These are phyloP conservation scores for Osmerus mordax DNA, from an alignment of 2,113 vertebrate species.

Conservation along the genomic window DNA sequence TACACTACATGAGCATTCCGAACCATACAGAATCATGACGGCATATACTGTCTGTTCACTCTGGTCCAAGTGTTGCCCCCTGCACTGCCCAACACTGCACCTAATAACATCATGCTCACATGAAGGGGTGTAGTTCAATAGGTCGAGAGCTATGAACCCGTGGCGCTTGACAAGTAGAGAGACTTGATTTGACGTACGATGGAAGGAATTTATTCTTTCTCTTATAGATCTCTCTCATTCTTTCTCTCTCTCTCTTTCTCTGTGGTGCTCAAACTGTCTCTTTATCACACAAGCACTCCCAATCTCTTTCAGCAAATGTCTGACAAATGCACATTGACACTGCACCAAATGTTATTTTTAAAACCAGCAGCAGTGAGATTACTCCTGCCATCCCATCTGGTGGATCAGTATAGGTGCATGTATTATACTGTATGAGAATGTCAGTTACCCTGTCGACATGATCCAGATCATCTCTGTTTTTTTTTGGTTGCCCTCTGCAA, in stretches of 20 bases:
- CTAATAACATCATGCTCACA: slow-evolving; percentile 29
- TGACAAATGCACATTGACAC: too few species aligned
- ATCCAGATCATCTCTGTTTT: slow-evolving; percentile 40
- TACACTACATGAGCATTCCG: too few species aligned
- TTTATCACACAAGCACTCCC: too few species aligned
- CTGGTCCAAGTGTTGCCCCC: slow-evolving; percentile 25
- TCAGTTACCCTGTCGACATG: not conserved
- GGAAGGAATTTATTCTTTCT: too few species aligned
- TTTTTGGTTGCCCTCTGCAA: slow-evolving; percentile 21
- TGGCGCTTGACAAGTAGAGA: not conserved
- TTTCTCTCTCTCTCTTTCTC: not conserved
- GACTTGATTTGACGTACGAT: too few species aligned
- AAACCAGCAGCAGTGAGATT: too few species aligned
- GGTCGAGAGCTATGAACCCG: slow-evolving; percentile 56
- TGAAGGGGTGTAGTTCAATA: slow-evolving; percentile 30
- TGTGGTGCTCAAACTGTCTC: not conserved
- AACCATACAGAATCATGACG: slow-evolving; percentile 7
- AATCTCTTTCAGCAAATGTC: too few species aligned
- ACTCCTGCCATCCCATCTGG: too few species aligned
- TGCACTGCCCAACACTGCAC: slow-evolving; percentile 15
- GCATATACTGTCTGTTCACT: slow-evolving; percentile 31
- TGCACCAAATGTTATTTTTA: too few species aligned
- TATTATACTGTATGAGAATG: too few species aligned
- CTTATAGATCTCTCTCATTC: too few species aligned
- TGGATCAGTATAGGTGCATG: too few species aligned